phyloP scores from a whole-genome alignment of 2,113 vertebrate genomes.

The Tinamus guttatus region DNA sequence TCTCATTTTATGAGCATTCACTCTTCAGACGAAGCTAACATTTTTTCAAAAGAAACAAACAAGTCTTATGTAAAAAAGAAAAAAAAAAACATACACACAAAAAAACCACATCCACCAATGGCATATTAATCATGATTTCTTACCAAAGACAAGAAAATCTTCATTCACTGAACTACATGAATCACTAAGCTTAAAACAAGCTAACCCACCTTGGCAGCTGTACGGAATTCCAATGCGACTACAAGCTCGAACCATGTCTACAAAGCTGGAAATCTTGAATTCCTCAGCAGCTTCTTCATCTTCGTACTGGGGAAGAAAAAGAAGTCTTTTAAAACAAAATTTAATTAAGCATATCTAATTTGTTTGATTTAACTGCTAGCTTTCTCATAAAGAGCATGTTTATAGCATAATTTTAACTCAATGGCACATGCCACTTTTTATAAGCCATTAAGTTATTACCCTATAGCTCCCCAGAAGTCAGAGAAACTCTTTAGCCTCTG shows the following conservation, averaged over 20 bases:
- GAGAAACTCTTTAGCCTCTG: not conserved
- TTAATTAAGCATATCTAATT: not conserved
- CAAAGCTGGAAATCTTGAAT: constrained; percentile 97
- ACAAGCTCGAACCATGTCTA: constrained; percentile 95
- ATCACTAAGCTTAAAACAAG: not conserved
- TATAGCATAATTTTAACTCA: not conserved
- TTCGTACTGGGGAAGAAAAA: constrained; percentile 84
- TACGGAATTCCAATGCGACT: constrained; percentile 91
- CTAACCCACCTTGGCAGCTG: constrained; percentile 87
- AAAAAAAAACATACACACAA: not conserved
- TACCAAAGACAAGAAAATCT: not conserved
- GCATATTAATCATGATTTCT: not conserved
- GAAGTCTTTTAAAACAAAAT: not conserved
- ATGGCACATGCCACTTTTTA: accelerated
- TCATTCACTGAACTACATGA: not conserved
- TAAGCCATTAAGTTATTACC: not conserved
- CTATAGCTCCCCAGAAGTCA: not conserved
- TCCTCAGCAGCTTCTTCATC: constrained; percentile 96
- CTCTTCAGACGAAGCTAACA: not conserved
- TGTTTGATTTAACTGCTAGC: not conserved
- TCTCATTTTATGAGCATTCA: not conserved
- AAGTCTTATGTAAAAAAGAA: not conserved
- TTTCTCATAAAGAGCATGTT: not conserved
- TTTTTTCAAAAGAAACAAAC: not conserved
- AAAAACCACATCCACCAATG: not conserved